phyloP scores from a whole-genome alignment of 2,113 vertebrate genomes.

The Hypocryptadius cinnamomeus region DNA sequence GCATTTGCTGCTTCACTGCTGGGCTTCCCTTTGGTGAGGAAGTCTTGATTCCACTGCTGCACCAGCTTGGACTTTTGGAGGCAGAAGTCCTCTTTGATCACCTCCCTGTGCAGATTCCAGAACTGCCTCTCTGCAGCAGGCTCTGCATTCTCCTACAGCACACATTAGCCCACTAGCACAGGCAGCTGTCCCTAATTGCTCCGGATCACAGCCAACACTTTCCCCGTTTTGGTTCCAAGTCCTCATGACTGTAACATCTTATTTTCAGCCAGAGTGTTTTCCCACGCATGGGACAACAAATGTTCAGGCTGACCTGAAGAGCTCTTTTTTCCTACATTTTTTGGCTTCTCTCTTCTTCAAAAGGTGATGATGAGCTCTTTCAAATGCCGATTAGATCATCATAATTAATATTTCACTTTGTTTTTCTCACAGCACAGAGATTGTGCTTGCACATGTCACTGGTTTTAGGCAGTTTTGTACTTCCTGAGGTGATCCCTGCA shows the following conservation, averaged over 20 bases:
- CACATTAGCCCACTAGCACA: neutral
- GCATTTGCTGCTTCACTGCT: neutral
- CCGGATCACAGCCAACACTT: conserved; percentile 1
- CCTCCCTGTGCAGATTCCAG: neutral
- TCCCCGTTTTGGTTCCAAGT: conserved; percentile 21
- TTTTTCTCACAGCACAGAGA: neutral
- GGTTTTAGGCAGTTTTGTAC: neutral
- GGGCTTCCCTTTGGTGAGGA: neutral
- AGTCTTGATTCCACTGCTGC: neutral
- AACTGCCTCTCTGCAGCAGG: neutral
- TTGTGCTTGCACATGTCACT: neutral
- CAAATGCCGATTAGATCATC: neutral
- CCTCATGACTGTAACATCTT: conserved; percentile 6
- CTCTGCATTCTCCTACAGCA: neutral
- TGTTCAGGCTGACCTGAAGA: neutral
- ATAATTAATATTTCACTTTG: neutral
- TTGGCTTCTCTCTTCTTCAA: neutral
- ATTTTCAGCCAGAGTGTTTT: neutral
- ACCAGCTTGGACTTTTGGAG: neutral
- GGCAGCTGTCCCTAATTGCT: conserved; percentile 15
- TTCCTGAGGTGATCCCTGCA: neutral
- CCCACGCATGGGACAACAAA: neutral
- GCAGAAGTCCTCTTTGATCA: neutral
- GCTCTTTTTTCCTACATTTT: neutral
- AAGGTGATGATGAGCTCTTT: neutral